phyloP scores from a whole-genome alignment of 2,113 vertebrate species.

The Myodes glareolus region DNA sequence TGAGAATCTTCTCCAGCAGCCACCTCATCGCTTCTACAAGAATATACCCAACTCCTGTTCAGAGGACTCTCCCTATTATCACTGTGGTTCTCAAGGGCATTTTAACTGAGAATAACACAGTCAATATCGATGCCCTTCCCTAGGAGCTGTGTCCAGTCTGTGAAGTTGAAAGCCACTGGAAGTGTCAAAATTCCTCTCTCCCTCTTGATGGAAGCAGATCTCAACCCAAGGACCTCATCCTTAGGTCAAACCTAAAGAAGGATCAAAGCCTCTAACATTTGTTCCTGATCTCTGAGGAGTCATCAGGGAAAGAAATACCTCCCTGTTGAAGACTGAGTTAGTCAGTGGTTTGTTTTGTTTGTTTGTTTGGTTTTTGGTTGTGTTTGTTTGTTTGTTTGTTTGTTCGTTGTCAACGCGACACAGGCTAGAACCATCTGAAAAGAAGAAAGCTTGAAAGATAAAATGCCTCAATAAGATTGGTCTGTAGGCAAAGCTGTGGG shows the following conservation, averaged over 20 bases:
- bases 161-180: not conserved
- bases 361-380: not conserved
- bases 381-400: not conserved
- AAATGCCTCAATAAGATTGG: not conserved
- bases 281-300: not conserved
- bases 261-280: too few relatives aligned
- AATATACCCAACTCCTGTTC: not conserved
- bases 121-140: not conserved
- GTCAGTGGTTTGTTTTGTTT: not conserved
- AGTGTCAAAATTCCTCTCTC: not conserved
- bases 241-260: not conserved
- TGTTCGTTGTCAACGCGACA: not conserved
- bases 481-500: not conserved
- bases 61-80: not conserved
- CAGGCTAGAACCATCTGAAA: not conserved
- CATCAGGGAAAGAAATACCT: not conserved
- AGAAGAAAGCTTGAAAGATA: not conserved
- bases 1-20: not conserved
- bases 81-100: not conserved
- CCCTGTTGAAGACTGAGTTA: not conserved
- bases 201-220: not conserved
- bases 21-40: not conserved
- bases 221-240: not conserved
- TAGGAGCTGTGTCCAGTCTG: not conserved
- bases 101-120: too few relatives aligned